These are phyloP conservation scores for Drosophila rubida DNA, from an alignment of 2,888 invertebrate genomes.

Conservation along the genomic window DNA sequence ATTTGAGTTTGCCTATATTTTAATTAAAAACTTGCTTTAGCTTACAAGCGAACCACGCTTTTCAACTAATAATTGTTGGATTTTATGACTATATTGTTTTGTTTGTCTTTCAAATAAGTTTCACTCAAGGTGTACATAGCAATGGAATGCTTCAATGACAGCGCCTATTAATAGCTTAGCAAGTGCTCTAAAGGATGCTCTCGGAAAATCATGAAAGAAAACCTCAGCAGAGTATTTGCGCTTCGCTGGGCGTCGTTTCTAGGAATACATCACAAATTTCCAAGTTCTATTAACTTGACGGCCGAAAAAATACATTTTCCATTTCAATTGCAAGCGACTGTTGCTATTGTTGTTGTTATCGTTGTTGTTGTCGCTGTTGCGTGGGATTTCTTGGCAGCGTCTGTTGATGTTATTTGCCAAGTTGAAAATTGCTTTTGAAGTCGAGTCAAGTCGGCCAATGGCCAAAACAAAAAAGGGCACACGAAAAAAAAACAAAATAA, in stretches of 20 bases:
- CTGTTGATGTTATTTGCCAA: conserved; percentile 29
- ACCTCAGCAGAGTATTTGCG: neutral
- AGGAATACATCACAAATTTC: neutral
- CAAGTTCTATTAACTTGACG: conserved; percentile 12
- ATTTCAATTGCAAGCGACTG: conserved; percentile 1
- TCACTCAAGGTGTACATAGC: no score
- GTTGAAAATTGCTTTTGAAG: conserved; percentile 49
- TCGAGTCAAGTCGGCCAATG: conserved; percentile 33
- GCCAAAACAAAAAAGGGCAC: conserved; percentile 13
- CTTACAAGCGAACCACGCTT: no score
- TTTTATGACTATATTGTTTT: no score
- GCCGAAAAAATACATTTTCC: conserved; percentile 7
- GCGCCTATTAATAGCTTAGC: neutral
- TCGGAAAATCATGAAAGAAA: neutral
- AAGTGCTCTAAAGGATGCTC: neutral
- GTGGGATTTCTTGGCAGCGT: conserved; percentile 25
- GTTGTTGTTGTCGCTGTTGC: neutral
- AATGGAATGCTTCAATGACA: no score
- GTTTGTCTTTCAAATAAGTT: no score
- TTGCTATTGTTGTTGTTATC: neutral
- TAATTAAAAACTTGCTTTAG: no score
- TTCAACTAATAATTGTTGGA: no score
- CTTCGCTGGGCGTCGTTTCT: neutral
- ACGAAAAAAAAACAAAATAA: conserved; percentile 36
- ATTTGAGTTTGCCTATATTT: no score